Base-by-base conservation (phyloP, 2,797 vertebrate genomes). In the Ataeniobius toweri region DNA sequence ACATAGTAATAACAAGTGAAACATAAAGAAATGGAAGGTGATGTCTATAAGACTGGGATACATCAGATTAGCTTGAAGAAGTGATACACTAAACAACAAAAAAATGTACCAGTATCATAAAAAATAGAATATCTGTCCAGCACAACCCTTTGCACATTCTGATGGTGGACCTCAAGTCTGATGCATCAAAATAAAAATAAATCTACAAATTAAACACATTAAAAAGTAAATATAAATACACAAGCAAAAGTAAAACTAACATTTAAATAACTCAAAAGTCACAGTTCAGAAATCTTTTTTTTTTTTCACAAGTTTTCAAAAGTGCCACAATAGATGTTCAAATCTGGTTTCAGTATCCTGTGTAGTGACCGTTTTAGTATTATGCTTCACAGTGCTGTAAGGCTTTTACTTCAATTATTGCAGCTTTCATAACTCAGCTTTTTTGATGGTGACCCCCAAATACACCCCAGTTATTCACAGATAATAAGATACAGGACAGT, bases 271-370 rank as follows among this genome's bases (percentile, higher is more conserved):
- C 26, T n/a, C 50, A 77, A 75, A 80, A 86, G 80, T 88, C 86
- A 92, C 86, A 91, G 84, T 90, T 89, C 67, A 70, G 80, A 46
- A 79, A 84, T 50, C 71, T 53, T 24, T 28, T 80, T 26, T 59
- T 71, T 70, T 22, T 85, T 84, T 14, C 51, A 44, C 1, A 46
- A 0, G 31, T 87, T 69, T 65, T 77, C 71, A 67, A 88, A 91
- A 89, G 88, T 92, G 87, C 87, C 85, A 79, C 81, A 81, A 83
- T 39, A 50, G 69, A 90, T 80, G 84, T 91, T 89, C 82, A 87
- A 84, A 86, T 46, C 55, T 80, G 58, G 55, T 78, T 77, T 79
- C 80, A 74, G 80, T 53, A 77, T 76, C 73, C 76, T 65, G 77
- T 55, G 70, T 46, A 48, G 51, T 55, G 44, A 71, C 71, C 67